Evolutionary conservation across 2,113 vertebrate genomes (phyloP).

Genomic region (Mugil cephalus): DNA sequence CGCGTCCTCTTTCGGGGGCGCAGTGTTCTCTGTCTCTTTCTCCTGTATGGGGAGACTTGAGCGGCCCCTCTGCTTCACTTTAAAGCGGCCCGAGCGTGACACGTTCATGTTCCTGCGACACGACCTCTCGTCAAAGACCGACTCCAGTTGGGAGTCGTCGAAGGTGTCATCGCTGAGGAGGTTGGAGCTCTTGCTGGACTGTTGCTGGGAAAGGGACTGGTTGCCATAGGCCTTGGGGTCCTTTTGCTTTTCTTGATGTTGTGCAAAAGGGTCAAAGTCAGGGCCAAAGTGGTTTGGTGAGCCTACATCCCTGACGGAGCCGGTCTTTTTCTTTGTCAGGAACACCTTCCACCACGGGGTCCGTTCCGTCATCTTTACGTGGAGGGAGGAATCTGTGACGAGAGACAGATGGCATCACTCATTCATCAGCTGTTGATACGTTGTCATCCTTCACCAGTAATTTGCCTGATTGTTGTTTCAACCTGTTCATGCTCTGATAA

Average conservation of each 20-base stretch:
- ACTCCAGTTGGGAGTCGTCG: slow-evolving; percentile 79
- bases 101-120: slow-evolving; percentile 91
- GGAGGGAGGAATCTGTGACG: slow-evolving; percentile 19
- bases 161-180: slow-evolving; percentile 67
- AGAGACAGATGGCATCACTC: not conserved
- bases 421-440: not conserved
- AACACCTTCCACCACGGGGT: slow-evolving; percentile 83
- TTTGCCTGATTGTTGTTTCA: no score
- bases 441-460: not conserved
- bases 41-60: slow-evolving; percentile 85
- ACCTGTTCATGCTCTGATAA: no score
- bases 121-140: slow-evolving; percentile 81
- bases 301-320: slow-evolving; percentile 32
- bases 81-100: slow-evolving; percentile 94
- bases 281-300: not conserved
- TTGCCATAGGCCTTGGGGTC: slow-evolving; percentile 9
- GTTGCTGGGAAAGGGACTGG: slow-evolving; percentile 46
- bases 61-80: slow-evolving; percentile 89
- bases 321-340: slow-evolving; percentile 72
- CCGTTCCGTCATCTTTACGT: slow-evolving; percentile 80
- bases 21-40: slow-evolving; percentile 80
- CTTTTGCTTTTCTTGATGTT: slow-evolving; percentile 31
- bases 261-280: slow-evolving; percentile 73
- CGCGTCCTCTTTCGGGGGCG: slow-evolving; percentile 52
- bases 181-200: slow-evolving; percentile 57